These are phyloP conservation scores for Diadophis punctatus DNA, from an alignment of 2,113 vertebrate genomes.

Conservation along the genomic window DNA sequence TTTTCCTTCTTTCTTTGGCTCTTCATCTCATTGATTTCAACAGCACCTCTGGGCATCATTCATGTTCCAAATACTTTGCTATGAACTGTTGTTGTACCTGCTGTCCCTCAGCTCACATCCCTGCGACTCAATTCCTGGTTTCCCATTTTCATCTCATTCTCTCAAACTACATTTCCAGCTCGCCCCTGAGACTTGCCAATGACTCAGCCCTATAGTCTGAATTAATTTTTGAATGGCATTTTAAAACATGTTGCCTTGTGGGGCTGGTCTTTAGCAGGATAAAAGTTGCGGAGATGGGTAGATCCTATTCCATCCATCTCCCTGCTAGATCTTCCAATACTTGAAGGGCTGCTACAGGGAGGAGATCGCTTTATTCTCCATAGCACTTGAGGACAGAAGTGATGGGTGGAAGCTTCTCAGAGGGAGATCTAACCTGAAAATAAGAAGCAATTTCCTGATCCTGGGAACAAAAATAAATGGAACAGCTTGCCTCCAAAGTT, in stretches of 20 bases:
- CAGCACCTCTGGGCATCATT: background rate
- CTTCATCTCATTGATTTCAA: background rate
- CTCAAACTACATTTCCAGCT: background rate
- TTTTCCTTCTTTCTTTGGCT: background rate
- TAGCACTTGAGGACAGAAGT: background rate
- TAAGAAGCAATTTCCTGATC: background rate
- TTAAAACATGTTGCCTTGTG: background rate
- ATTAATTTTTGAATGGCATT: background rate
- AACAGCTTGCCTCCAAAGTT: background rate
- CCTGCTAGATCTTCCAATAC: background rate
- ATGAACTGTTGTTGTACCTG: background rate
- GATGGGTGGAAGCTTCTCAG: background rate
- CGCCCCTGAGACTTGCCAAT: background rate
- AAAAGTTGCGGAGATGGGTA: conserved; percentile 7
- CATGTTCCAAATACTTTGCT: background rate
- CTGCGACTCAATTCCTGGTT: background rate
- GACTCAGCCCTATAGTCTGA: too few species aligned
- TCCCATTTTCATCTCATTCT: background rate
- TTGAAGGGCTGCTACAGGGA: background rate
- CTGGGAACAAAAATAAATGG: background rate
- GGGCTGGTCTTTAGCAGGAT: background rate
- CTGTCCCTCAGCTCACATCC: background rate
- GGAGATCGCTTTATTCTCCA: background rate
- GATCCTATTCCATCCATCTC: background rate
- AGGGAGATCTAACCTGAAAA: background rate